Evolutionary conservation across 2,113 vertebrate genomes (phyloP).

Genomic region (Trochalopteron elliotii): DNA sequence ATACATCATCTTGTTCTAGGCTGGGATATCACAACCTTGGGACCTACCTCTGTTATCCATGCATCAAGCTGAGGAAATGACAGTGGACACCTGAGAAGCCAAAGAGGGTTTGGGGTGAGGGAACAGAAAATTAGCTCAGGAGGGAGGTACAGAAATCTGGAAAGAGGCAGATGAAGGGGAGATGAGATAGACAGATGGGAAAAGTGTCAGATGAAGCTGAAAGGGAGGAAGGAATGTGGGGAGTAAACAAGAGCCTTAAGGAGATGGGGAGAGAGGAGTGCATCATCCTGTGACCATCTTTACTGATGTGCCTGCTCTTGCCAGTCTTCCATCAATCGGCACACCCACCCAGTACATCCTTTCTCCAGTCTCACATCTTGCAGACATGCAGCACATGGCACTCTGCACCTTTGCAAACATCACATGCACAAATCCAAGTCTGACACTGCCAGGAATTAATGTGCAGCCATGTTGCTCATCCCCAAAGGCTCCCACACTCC

Average conservation of each 20-base stretch:
- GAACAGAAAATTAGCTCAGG: neutral
- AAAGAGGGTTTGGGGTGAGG: neutral
- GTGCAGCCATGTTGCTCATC: rapidly evolving
- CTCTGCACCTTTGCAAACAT: neutral
- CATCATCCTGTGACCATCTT: neutral
- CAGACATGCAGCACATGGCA: rapidly evolving
- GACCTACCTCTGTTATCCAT: neutral
- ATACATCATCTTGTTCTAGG: neutral
- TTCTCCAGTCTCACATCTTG: neutral
- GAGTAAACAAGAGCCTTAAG: neutral
- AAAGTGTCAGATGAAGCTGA: neutral
- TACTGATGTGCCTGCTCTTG: neutral
- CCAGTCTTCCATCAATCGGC: neutral
- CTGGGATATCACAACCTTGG: neutral
- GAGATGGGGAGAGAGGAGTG: neutral
- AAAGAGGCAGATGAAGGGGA: neutral
- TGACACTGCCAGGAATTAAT: neutral
- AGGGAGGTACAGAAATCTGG: neutral
- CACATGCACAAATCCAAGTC: neutral
- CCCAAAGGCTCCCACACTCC: neutral
- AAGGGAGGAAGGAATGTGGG: neutral
- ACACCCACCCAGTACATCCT: neutral
- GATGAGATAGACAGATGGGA: neutral
- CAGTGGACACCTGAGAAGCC: neutral
- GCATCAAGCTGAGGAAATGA: neutral